Conservation (phyloP, 2,888 invertebrate genomes). For the Scrobipalpa atriplicella region DNA sequence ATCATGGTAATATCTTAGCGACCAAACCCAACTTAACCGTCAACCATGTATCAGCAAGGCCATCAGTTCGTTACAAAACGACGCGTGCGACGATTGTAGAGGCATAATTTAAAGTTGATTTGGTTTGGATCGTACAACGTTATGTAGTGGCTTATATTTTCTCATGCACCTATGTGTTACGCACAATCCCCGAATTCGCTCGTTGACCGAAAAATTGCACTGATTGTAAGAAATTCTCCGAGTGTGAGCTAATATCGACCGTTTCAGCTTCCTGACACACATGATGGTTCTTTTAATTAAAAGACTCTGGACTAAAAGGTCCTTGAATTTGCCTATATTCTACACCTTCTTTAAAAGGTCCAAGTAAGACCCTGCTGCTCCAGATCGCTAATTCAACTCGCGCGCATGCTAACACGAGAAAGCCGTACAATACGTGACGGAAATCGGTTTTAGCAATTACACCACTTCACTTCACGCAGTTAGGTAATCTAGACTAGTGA, state of each 20-base stretch:
- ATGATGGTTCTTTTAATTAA: too few species aligned
- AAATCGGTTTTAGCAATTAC: slow-evolving; percentile 45
- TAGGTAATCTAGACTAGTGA: slow-evolving; percentile 18
- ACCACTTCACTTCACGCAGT: slow-evolving; percentile 14
- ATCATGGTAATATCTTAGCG: background rate
- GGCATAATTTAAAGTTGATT: background rate
- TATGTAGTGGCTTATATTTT: too few species aligned
- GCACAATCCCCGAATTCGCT: too few species aligned
- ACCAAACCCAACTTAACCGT: background rate
- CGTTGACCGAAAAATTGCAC: too few species aligned
- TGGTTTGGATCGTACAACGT: background rate
- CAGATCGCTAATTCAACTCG: slow-evolving; percentile 24
- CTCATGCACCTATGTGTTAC: too few species aligned
- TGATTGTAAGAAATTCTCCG: too few species aligned
- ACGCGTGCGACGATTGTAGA: slow-evolving; percentile 47
- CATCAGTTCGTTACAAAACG: slow-evolving; percentile 46
- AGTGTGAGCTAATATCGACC: too few species aligned
- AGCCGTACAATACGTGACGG: slow-evolving; percentile 60
- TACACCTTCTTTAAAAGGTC: too few species aligned
- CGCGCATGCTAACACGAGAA: slow-evolving; percentile 53
- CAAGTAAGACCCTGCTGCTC: background rate
- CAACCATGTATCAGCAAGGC: slow-evolving; percentile 23
- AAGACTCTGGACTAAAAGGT: too few species aligned
- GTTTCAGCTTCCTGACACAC: too few species aligned
- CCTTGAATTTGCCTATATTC: too few species aligned